Conservation (phyloP, 2,888 invertebrate species). For the Eilema sororculum region DNA sequence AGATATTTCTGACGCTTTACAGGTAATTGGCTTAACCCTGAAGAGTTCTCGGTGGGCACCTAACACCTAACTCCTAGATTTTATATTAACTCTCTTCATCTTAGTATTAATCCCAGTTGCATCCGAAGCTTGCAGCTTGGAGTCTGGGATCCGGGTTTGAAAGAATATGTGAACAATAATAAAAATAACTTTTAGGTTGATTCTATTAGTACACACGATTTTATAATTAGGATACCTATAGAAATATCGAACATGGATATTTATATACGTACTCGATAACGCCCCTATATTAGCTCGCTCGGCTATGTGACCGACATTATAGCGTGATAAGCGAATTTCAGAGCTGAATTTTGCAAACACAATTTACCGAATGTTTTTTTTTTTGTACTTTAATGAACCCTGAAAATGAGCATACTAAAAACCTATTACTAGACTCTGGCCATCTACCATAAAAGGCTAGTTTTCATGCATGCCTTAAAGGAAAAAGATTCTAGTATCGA, state of each 20-base stretch:
- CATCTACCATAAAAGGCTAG: no score
- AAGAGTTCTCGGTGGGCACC: no score
- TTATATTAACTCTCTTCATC: no score
- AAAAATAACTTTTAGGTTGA: neutral
- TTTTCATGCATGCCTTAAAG: no score
- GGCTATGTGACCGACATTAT: slow-evolving; percentile 66
- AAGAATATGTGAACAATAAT: neutral
- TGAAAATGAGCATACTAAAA: neutral
- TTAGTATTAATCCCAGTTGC: no score
- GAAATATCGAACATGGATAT: slow-evolving; percentile 30
- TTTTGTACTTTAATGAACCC: slow-evolving; percentile 19
- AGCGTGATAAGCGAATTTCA: slow-evolving; percentile 60
- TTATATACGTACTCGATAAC: slow-evolving; percentile 63
- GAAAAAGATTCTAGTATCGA: no score
- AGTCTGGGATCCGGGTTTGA: no score
- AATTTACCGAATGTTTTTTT: slow-evolving; percentile 36
- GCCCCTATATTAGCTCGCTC: slow-evolving; percentile 66
- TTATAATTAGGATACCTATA: neutral
- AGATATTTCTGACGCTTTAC: no score
- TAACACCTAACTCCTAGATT: no score
- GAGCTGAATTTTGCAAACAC: slow-evolving; percentile 43
- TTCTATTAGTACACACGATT: neutral
- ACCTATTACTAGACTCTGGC: no score
- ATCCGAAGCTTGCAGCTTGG: no score
- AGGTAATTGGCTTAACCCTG: no score